Percentiles rank a stretch among this genome's conserved stretches.
phyloP scores from a whole-genome alignment of 1,140 invertebrate species.

The Leptoteleia sp. region DNA sequence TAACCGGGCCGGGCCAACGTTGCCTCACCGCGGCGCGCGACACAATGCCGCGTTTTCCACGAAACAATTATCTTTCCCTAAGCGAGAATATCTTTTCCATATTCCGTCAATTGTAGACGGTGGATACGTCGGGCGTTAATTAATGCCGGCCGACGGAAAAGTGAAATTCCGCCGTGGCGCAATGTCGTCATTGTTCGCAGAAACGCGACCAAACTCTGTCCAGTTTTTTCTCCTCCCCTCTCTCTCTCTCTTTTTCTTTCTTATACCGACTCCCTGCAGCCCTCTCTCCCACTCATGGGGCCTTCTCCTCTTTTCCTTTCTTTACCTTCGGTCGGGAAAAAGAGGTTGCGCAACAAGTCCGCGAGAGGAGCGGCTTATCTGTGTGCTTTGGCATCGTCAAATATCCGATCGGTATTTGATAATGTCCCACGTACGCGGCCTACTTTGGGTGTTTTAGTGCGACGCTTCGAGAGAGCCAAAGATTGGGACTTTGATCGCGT shows the following conservation, averaged over 20 bases:
- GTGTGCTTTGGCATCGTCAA: too few relatives aligned
- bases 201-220: constrained; percentile 1
- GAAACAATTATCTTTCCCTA: constrained; percentile 56
- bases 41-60: constrained; percentile 54
- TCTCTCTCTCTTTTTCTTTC: too few relatives aligned
- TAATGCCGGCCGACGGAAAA: constrained; percentile 37
- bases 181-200: constrained; percentile 24
- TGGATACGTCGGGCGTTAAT: constrained; percentile 24
- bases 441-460: neutral
- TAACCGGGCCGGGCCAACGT: constrained; percentile 21
- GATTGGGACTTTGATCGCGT: constrained; percentile 34
- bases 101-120: constrained; percentile 42
- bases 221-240: neutral
- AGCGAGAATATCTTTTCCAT: constrained; percentile 48
- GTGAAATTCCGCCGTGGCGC: constrained; percentile 24
- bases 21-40: constrained; percentile 30
- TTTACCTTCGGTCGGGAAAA: neutral
- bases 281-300: too few relatives aligned
- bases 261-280: too few relatives aligned
- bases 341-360: neutral
- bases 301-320: too few relatives aligned
- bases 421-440: constrained; percentile 4
- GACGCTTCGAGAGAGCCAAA: constrained; percentile 1
- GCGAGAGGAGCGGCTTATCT: too few relatives aligned
- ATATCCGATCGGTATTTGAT: constrained; percentile 8